Evolutionary conservation across 92 coral and sea anemone species (phyloP).

Genomic region (Paramuricea clavata): DNA sequence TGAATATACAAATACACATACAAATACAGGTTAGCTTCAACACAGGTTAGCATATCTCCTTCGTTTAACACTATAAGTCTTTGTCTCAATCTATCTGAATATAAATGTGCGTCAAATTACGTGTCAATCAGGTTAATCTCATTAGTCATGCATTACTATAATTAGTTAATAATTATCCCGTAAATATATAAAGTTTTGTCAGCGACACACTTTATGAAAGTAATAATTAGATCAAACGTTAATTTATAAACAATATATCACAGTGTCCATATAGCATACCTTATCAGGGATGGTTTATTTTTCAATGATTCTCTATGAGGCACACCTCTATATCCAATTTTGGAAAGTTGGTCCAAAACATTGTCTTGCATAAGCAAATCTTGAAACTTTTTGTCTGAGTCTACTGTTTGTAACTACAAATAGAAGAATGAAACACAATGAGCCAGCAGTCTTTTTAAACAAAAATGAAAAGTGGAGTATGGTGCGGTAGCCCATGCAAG

Average conservation of each 20-base stretch:
- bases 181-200: too few species aligned
- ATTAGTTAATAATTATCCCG: too few species aligned
- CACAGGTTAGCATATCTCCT: too few species aligned
- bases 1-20: too few species aligned
- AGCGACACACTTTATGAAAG: too few species aligned
- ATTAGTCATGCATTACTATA: too few species aligned
- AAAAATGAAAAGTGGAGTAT: slow-evolving; percentile 21
- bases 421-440: background rate
- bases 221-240: too few species aligned
- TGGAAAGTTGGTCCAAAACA: slow-evolving; percentile 48
- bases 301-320: slow-evolving; percentile 61
- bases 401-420: slow-evolving; percentile 8
- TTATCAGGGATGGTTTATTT: slow-evolving; percentile 51
- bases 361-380: slow-evolving; percentile 53
- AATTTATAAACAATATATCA: background rate
- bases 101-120: too few species aligned
- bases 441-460: background rate
- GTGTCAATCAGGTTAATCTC: too few species aligned
- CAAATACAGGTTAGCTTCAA: too few species aligned
- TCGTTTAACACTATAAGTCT: too few species aligned
- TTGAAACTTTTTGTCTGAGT: slow-evolving; percentile 47
- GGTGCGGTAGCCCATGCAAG: background rate
- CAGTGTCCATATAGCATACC: slow-evolving; percentile 29
- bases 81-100: too few species aligned
- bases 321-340: slow-evolving; percentile 72